Conservation (phyloP, 2,888 invertebrate species). For the Hylaea fasciaria region DNA sequence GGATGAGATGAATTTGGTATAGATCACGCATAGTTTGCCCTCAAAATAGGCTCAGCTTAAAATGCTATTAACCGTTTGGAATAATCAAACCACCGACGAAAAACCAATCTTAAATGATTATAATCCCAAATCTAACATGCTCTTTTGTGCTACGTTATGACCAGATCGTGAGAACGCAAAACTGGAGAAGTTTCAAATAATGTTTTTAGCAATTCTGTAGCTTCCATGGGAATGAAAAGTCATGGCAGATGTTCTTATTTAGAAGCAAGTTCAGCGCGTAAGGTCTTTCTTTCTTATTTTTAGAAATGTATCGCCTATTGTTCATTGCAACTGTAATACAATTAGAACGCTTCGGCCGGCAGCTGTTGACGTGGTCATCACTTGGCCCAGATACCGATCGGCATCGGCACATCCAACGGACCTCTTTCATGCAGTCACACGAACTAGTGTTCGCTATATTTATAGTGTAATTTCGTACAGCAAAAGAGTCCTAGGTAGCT, state of each 20-base stretch:
- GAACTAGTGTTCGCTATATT: conserved; percentile 26
- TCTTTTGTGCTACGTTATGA: conserved; percentile 13
- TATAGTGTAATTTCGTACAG: too few relatives aligned
- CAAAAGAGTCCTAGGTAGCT: too few relatives aligned
- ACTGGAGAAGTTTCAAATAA: neutral
- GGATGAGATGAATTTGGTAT: too few relatives aligned
- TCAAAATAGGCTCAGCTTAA: too few relatives aligned
- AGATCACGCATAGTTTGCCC: too few relatives aligned
- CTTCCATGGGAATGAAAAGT: too few relatives aligned
- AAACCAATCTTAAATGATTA: conserved; percentile 6
- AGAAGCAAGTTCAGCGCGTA: too few relatives aligned
- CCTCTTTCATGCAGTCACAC: conserved; percentile 59
- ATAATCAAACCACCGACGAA: conserved; percentile 25
- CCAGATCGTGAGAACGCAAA: neutral
- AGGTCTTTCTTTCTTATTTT: too few relatives aligned
- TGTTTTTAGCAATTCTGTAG: neutral
- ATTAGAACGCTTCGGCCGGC: neutral
- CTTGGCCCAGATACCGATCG: conserved; percentile 60
- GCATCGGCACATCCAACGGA: conserved; percentile 42
- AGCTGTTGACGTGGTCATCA: conserved; percentile 48
- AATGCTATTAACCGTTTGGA: conserved; percentile 13
- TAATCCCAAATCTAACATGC: conserved; percentile 5
- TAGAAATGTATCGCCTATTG: too few relatives aligned
- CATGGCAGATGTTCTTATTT: too few relatives aligned
- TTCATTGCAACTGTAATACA: neutral